Evolutionary conservation across 1,140 invertebrate species (phyloP).

Genomic region (Drosophila subpulchrella): DNA sequence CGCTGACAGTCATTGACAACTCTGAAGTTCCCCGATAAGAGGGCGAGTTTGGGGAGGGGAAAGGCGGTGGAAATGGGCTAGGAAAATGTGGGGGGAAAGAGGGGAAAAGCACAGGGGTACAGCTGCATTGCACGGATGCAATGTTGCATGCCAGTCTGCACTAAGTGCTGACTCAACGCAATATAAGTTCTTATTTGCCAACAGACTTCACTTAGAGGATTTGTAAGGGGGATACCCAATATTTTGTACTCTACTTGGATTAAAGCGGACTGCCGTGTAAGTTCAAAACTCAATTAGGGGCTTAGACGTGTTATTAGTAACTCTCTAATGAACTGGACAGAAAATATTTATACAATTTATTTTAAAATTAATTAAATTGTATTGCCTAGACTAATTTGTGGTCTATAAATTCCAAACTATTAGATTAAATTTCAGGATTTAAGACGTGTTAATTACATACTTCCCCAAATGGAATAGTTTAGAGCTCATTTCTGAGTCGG

Average conservation of each 20-base stretch:
- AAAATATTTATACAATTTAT: not conserved
- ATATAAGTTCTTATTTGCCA: slow-evolving; percentile 75
- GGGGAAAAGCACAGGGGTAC: not conserved
- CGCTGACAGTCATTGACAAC: slow-evolving; percentile 79
- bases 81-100: not conserved
- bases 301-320: too few species aligned
- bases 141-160: slow-evolving; percentile 75
- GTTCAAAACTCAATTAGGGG: slow-evolving; percentile 6
- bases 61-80: slow-evolving; percentile 3
- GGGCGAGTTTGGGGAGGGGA: not conserved
- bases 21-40: slow-evolving; percentile 18
- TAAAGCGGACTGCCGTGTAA: slow-evolving; percentile 24
- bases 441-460: not conserved
- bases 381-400: not conserved
- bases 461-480: not conserved
- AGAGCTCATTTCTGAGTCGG: too few species aligned
- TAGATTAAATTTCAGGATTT: not conserved
- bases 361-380: not conserved
- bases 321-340: not conserved
- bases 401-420: not conserved
- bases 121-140: slow-evolving; percentile 60
- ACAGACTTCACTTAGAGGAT: slow-evolving; percentile 35
- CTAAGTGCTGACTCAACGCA: slow-evolving; percentile 76
- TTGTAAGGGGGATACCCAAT: slow-evolving; percentile 32
- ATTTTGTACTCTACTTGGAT: slow-evolving; percentile 43